phyloP scores from a whole-genome alignment of 92 coral and sea anemone species.

The Bergia sp. region DNA sequence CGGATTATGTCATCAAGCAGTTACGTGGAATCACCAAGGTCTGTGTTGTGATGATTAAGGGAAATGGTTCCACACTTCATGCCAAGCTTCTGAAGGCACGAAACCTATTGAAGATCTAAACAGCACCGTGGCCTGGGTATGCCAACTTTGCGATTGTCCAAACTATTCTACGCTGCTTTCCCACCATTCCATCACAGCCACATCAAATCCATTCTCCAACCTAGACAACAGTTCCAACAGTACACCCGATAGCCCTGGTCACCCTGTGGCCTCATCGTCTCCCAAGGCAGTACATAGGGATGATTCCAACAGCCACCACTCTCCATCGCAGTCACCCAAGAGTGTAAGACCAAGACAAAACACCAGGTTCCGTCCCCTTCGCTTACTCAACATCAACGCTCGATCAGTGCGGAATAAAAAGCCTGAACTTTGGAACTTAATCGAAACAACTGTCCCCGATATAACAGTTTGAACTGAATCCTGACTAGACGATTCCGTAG shows the following conservation, averaged over 20 bases:
- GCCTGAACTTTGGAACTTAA: conserved; percentile 17
- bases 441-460: conserved; percentile 5
- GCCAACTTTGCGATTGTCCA: conserved; percentile 23
- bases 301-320: conserved; percentile 22
- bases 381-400: conserved; percentile 25
- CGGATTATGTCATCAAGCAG: conserved; percentile 4
- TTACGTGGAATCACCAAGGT: conserved; percentile 23
- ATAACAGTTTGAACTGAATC: conserved; percentile 42
- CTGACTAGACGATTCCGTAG: conserved; percentile 32
- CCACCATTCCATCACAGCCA: conserved; percentile 33
- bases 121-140: conserved; percentile 29
- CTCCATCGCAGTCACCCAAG: conserved; percentile 16
- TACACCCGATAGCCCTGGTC: conserved; percentile 33
- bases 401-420: conserved; percentile 18
- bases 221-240: conserved; percentile 21
- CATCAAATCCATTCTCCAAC: conserved; percentile 32
- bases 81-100: conserved; percentile 20
- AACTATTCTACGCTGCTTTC: conserved; percentile 42
- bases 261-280: conserved; percentile 29
- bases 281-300: neutral
- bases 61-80: conserved; percentile 22
- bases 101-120: neutral
- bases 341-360: neutral
- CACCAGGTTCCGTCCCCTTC: conserved; percentile 18
- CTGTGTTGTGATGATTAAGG: conserved; percentile 27